Conservation (phyloP, 2,888 invertebrate species). For the Xestia ashworthii region DNA sequence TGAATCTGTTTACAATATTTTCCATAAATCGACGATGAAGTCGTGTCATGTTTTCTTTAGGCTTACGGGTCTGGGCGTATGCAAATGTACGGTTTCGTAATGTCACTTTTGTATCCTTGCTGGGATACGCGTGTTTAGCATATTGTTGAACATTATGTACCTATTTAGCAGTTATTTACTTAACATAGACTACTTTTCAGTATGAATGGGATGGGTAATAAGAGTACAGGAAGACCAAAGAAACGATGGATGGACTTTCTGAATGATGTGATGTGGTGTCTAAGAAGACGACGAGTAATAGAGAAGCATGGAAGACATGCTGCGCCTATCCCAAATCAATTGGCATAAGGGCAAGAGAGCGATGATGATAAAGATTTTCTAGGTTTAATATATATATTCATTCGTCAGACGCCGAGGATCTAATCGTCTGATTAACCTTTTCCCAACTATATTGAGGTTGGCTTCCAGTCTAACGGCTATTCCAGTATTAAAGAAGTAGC, state of each 20-base stretch:
- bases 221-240: no score
- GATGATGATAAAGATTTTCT: neutral
- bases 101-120: constrained; percentile 37
- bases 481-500: neutral
- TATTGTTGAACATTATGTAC: constrained; percentile 34
- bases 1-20: constrained; percentile 71
- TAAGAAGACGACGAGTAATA: no score
- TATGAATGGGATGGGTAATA: no score
- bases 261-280: no score
- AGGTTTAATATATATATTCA: neutral
- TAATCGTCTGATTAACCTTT: neutral
- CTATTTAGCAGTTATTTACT: constrained; percentile 2
- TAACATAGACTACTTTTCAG: neutral
- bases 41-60: constrained; percentile 55
- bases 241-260: no score
- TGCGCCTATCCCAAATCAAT: no score
- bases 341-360: no score
- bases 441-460: neutral
- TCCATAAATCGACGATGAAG: constrained; percentile 62
- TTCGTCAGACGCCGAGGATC: no score
- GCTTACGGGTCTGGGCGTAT: constrained; percentile 43
- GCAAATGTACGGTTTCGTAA: constrained; percentile 52
- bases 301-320: no score
- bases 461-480: neutral
- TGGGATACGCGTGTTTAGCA: constrained; percentile 36